Percentiles rank a stretch among this genome's conserved stretches.
phyloP scores from a whole-genome alignment of 2,888 invertebrate genomes.

The Conus canariensis region DNA sequence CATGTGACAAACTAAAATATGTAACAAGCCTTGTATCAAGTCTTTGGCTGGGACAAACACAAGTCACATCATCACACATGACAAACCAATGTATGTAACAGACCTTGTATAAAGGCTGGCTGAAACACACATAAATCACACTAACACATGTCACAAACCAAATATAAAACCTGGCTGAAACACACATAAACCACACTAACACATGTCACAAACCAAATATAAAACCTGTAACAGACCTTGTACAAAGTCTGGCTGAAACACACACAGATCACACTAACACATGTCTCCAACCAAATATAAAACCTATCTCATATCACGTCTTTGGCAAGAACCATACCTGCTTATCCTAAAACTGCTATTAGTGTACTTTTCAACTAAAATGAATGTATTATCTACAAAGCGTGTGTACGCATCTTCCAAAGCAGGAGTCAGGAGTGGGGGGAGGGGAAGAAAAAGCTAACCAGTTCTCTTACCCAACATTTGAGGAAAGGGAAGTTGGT shows the following conservation, averaged over 20 bases:
- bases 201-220: not conserved
- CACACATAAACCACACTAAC: not conserved
- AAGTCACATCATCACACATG: not conserved
- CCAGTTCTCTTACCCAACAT: no score
- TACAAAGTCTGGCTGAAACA: no score
- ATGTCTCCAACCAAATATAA: not conserved
- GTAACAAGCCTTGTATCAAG: conserved; percentile 95
- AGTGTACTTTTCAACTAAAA: no score
- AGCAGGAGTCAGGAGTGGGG: no score
- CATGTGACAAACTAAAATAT: conserved; percentile 79
- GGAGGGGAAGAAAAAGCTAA: no score
- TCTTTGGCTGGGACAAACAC: conserved; percentile 86
- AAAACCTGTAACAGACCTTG: no score
- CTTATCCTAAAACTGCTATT: no score
- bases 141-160: not conserved
- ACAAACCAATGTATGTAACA: conserved; percentile 85
- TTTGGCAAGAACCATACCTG: no score
- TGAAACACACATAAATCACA: conserved; percentile 58
- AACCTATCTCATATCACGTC: not conserved
- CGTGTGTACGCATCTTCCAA: no score
- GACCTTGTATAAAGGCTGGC: conserved; percentile 95
- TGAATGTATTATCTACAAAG: no score
- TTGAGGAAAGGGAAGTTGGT: no score
- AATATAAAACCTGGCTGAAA: conserved; percentile 92
- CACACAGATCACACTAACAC: no score